These are phyloP conservation scores for Nibea coibor DNA, from an alignment of 2,113 vertebrate species.

Conservation along the genomic window DNA sequence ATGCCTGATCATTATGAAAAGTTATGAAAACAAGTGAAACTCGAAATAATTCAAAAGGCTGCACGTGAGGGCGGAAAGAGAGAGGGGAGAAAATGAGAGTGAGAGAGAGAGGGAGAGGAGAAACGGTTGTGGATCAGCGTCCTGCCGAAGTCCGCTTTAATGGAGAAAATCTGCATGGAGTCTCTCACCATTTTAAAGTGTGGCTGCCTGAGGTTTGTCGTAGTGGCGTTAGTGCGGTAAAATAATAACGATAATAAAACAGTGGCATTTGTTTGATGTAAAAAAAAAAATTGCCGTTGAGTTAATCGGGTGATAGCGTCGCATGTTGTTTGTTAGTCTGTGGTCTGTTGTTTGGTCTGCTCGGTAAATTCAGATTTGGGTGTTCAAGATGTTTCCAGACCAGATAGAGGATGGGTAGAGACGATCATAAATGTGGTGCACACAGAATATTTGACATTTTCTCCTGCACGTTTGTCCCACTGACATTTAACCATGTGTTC, in stretches of 20 bases:
- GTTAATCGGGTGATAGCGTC: conserved; percentile 32
- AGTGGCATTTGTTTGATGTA: conserved; percentile 40
- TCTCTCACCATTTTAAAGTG: conserved; percentile 64
- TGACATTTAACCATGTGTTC: neutral
- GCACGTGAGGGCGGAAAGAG: conserved; percentile 39
- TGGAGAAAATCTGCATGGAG: conserved; percentile 64
- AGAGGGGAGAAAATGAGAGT: neutral
- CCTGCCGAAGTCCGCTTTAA: conserved; percentile 56
- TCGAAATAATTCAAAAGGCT: conserved; percentile 27
- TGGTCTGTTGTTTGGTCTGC: conserved; percentile 23
- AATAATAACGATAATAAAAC: neutral
- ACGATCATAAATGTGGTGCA: conserved; percentile 18
- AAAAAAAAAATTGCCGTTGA: conserved; percentile 16
- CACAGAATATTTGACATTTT: neutral
- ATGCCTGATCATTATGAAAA: conserved; percentile 52
- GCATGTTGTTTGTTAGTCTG: conserved; percentile 42
- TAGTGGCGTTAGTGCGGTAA: conserved; percentile 38
- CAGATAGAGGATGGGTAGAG: neutral
- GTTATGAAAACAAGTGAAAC: conserved; percentile 61
- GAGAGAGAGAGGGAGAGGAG: conserved; percentile 1
- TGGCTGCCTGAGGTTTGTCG: conserved; percentile 75
- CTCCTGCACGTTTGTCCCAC: neutral
- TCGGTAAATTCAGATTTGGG: conserved; percentile 30
- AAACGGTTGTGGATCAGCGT: conserved; percentile 53
- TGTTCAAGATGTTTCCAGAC: conserved; percentile 17